Conservation (phyloP, 2,888 invertebrate species). For the Drosophila vallismaia region DNA sequence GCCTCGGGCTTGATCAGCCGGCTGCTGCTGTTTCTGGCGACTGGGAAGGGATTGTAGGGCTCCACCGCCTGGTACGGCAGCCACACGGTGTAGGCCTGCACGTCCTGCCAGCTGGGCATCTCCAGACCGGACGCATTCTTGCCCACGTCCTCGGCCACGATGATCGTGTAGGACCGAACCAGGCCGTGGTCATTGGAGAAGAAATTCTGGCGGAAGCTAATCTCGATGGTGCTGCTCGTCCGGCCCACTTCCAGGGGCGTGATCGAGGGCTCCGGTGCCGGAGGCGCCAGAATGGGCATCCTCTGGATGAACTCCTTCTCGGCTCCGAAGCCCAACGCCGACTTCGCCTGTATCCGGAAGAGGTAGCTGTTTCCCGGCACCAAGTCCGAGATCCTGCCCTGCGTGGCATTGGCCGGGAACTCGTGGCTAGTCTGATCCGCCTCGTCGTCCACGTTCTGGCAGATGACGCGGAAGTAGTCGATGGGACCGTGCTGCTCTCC, state of each 20-base stretch:
- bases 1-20: slow-evolving; percentile 85
- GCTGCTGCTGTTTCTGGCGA: slow-evolving; percentile 89
- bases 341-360: slow-evolving; percentile 93
- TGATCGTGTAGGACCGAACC: slow-evolving; percentile 92
- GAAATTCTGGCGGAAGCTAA: slow-evolving; percentile 93
- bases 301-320: slow-evolving; percentile 89
- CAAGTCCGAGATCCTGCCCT: slow-evolving; percentile 89
- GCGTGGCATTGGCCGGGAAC: slow-evolving; percentile 87
- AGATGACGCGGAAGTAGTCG: slow-evolving; percentile 91
- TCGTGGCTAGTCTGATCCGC: slow-evolving; percentile 86
- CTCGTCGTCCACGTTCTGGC: slow-evolving; percentile 87
- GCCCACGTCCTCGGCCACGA: slow-evolving; percentile 94
- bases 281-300: slow-evolving; percentile 94
- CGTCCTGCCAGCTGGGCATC: slow-evolving; percentile 96
- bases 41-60: slow-evolving; percentile 93
- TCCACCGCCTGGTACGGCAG: slow-evolving; percentile 97
- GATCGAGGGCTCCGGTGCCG: slow-evolving; percentile 88
- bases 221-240: slow-evolving; percentile 89
- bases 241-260: slow-evolving; percentile 91
- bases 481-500: slow-evolving; percentile 93
- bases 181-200: slow-evolving; percentile 94
- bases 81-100: slow-evolving; percentile 94
- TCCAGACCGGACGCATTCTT: slow-evolving; percentile 91
- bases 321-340: slow-evolving; percentile 91
- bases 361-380: slow-evolving; percentile 92